Evolutionary conservation across 2,113 vertebrate genomes (phyloP).

Genomic region (Oryzias woworae): DNA sequence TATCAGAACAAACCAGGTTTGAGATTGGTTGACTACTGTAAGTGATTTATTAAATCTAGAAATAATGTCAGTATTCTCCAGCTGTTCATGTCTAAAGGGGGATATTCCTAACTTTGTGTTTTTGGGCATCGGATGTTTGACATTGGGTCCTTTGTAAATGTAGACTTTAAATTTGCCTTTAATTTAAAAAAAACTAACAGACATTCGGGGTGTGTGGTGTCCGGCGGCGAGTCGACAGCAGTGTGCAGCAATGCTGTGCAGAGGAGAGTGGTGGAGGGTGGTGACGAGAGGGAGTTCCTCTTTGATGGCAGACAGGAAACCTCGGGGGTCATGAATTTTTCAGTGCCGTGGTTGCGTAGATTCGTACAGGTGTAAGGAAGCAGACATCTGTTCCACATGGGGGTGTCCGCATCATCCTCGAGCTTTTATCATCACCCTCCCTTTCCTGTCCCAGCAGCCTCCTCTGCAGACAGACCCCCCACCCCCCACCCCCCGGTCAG

Average conservation of each 20-base stretch:
- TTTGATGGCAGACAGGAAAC: constrained; percentile 80
- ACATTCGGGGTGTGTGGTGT: too few species aligned
- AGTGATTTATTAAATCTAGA: too few species aligned
- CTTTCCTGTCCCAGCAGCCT: constrained; percentile 16
- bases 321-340: constrained; percentile 86
- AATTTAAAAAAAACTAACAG: too few species aligned
- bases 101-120: too few species aligned
- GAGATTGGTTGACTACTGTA: too few species aligned
- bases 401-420: constrained; percentile 66
- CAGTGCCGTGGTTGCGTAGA: constrained; percentile 74
- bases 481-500: constrained; percentile 40
- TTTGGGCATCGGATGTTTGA: too few species aligned
- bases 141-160: too few species aligned
- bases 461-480: background rate
- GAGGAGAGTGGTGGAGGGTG: background rate
- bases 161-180: too few species aligned
- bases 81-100: too few species aligned
- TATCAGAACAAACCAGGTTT: too few species aligned
- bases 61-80: too few species aligned
- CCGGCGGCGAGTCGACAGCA: too few species aligned
- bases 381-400: constrained; percentile 87
- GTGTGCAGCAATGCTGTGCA: background rate
- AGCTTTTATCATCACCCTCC: background rate
- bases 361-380: constrained; percentile 87
- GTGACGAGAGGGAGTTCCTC: constrained; percentile 32